phyloP scores from a whole-genome alignment of 2,797 vertebrate genomes.

The Acrossocheilus wenchowensis region DNA sequence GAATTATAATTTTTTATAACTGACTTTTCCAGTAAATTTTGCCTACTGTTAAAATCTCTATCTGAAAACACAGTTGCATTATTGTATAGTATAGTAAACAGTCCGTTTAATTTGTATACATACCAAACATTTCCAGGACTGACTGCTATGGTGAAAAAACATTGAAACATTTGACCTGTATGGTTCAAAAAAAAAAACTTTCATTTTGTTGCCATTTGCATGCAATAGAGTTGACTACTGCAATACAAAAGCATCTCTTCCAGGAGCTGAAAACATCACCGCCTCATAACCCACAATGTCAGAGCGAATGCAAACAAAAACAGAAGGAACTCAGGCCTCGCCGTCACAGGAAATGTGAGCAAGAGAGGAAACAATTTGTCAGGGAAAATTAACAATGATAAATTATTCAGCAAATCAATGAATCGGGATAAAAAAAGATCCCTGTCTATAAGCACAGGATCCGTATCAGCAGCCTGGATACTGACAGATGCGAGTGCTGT shows the following conservation, averaged over 20 bases:
- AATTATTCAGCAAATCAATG: constrained; percentile 59
- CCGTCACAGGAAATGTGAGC: constrained; percentile 46
- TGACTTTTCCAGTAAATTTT: background rate
- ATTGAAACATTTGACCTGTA: background rate
- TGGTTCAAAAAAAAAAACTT: background rate
- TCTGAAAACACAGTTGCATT: background rate
- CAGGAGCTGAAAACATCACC: background rate
- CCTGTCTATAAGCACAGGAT: constrained; percentile 34
- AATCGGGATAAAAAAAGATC: constrained; percentile 48
- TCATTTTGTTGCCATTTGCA: background rate
- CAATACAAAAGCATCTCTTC: constrained; percentile 7
- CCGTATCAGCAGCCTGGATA: constrained; percentile 29
- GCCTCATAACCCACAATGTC: constrained; percentile 44
- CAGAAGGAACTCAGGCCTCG: constrained; percentile 1
- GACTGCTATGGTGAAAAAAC: background rate
- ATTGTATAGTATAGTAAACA: background rate
- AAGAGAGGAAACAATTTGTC: constrained; percentile 59
- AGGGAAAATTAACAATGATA: constrained; percentile 59
- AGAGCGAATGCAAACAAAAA: constrained; percentile 36
- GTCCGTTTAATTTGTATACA: background rate
- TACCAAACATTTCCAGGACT: background rate
- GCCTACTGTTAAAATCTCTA: background rate
- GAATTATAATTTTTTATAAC: background rate
- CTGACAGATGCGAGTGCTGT: constrained; percentile 49
- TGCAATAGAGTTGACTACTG: background rate